Base-by-base conservation (phyloP, 2,113 vertebrate species). In the Picathartes gymnocephalus region DNA sequence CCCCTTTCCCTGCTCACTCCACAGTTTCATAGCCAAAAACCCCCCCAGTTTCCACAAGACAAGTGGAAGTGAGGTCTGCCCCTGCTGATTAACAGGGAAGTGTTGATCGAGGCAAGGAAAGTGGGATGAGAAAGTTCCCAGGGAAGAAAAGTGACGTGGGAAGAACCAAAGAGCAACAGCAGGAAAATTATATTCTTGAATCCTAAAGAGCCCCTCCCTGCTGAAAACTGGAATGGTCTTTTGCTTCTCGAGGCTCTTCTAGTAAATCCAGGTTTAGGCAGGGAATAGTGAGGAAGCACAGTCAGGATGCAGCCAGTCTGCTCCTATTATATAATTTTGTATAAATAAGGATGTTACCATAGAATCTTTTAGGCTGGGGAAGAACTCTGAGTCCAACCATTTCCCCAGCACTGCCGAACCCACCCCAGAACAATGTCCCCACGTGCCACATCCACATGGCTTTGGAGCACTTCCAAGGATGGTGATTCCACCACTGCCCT, bases 361-460 rank as follows among this genome's bases (percentile, higher is more conserved):
- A 6, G 57, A 80, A 58, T 58, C 11, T 5, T 47, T 57, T 4
- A 27, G 22, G 7, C 21, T 56, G 18, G 25, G 53, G 42, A 51
- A 11, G 10, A 19, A 4, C 25, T 58, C 53, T 3, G 6, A 58
- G 44, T 12, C n/a, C 31, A 60, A 2, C 13, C 3, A 7, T 0
- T 65, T 5, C 35, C 3, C 28, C 25, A 62, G 4, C 82, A 51
- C 33, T 62, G 58, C 42, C 33, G 62, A 44, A 57, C 10, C 24
- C 19, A 57, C 6, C 30, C 8, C 0, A 4, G 12, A 15, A 14
- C 31, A 20, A 24, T 2, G 21, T 60, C 40, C 53, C 51, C 39
- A 19, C 4, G 24, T 15, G 13, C 13, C 64, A 27, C 6, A 3
- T 66, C 35, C 27, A 9, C 20, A 3, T 0, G 0, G 4, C 21